These are phyloP conservation scores for Oscheius onirici DNA, from an alignment of 2,888 invertebrate genomes.

Conservation along the genomic window DNA sequence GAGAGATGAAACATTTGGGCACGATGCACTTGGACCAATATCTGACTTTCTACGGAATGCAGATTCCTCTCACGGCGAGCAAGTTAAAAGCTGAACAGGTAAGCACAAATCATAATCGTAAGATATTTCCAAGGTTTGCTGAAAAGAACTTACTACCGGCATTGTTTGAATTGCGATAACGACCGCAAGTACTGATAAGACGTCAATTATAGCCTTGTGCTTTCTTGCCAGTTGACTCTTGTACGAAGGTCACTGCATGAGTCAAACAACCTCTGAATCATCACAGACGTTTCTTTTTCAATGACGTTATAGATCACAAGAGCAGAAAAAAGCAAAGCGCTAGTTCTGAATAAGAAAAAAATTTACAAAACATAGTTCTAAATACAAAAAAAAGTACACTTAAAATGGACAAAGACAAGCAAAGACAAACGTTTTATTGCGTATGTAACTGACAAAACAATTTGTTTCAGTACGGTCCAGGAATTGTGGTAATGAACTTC, in stretches of 20 bases:
- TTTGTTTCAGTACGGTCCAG: slow-evolving; percentile 79
- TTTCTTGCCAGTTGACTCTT: neutral
- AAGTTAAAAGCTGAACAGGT: slow-evolving; percentile 60
- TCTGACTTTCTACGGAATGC: slow-evolving; percentile 49
- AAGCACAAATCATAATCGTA: neutral
- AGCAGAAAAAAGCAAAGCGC: neutral
- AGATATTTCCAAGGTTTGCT: too few species aligned
- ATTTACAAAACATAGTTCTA: neutral
- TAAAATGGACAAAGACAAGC: too few species aligned
- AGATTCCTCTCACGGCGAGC: slow-evolving; percentile 54
- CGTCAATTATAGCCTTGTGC: too few species aligned
- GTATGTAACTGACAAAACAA: neutral
- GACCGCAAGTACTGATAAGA: too few species aligned
- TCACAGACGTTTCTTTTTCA: neutral
- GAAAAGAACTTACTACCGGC: too few species aligned
- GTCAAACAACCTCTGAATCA: neutral
- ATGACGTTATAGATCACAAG: neutral
- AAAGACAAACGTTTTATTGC: too few species aligned
- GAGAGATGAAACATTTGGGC: slow-evolving; percentile 78
- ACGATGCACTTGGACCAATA: slow-evolving; percentile 78
- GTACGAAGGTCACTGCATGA: neutral
- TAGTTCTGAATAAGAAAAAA: too few species aligned
- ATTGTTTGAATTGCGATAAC: too few species aligned
- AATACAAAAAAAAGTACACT: too few species aligned
- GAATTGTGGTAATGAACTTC: slow-evolving; percentile 81